Evolutionary conservation across 2,888 invertebrate species (phyloP).

Genomic region (Tuberolachnus salignus): DNA sequence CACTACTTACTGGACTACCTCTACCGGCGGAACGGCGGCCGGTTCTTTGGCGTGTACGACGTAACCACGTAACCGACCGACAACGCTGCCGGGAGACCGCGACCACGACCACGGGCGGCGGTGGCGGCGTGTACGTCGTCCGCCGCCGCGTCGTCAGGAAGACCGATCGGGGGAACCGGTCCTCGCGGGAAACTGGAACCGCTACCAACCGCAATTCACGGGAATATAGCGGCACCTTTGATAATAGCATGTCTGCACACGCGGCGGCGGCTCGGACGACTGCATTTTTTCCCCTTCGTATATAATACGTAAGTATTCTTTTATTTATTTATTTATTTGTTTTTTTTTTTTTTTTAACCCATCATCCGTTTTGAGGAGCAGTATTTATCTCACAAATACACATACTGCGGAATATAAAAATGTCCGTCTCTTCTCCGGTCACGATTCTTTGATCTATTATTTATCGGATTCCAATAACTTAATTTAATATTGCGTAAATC

Average conservation of each 20-base stretch:
- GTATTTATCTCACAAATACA: slow-evolving; percentile 28
- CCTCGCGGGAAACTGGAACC: slow-evolving; percentile 49
- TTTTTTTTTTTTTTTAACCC: slow-evolving; percentile 24
- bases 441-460: slow-evolving; percentile 34
- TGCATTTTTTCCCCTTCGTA: slow-evolving; percentile 45
- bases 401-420: background rate
- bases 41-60: slow-evolving; percentile 23
- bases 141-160: background rate
- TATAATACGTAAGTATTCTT: background rate
- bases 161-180: slow-evolving; percentile 46
- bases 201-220: slow-evolving; percentile 52
- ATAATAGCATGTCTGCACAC: slow-evolving; percentile 49
- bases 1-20: slow-evolving; percentile 32
- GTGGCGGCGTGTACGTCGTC: background rate
- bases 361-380: slow-evolving; percentile 37
- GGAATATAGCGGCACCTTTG: slow-evolving; percentile 56
- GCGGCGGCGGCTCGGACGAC: slow-evolving; percentile 34
- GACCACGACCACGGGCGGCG: slow-evolving; percentile 43
- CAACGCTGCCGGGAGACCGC: slow-evolving; percentile 40
- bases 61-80: slow-evolving; percentile 8
- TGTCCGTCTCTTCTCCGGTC: slow-evolving; percentile 4
- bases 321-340: slow-evolving; percentile 17
- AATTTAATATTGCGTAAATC: slow-evolving; percentile 20
- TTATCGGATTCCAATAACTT: slow-evolving; percentile 45
- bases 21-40: slow-evolving; percentile 37